Base-by-base conservation (phyloP, 2,113 vertebrate genomes). In the Labeo rohita region DNA sequence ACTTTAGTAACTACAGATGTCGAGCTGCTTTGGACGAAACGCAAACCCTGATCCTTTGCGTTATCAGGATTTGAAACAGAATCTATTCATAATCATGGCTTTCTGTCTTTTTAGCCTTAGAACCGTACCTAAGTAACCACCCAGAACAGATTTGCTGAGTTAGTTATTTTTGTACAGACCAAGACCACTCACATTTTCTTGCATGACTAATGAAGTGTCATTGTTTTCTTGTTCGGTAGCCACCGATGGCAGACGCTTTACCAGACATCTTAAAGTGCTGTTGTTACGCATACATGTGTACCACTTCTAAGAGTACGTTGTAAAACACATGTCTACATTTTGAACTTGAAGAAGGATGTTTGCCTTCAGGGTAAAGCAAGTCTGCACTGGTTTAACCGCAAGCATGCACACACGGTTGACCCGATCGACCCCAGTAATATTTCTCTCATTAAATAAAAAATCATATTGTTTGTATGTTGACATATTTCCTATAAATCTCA, bases 361-460 rank as follows among this genome's bases (percentile, higher is more conserved):
- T 52, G 23, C 80, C 85, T 82, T 66, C 23, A 28, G 84, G 85
- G 72, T 16, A 34, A 23, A 54, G 52, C 89, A 89, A 78, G 88
- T 45, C 86, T 77, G 43, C 56, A 63, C 89, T 34, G 59, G 88
- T 83, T 43, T 49, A 70, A 73, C 54, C 73, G 43, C 86, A 78
- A 23, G 70, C 76, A 59, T 80, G 75, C 47, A 23, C 86, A 76
- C 49, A 45, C 82, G 80, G 43, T 84, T 87, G 86, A 89, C 84
- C 84, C 13, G 8, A 21, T 34, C n/a, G 52, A 86, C 86, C 78
- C 12, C 10, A 43, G 86, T 63, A 83, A 65, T 83, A 83, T 73
- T 70, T 50, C 66, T 74, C 36, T 82, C 16, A 82, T 84, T 66
- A 21, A 72, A 79, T 65, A 10, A 73, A 82, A 68, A 68, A 68